Percentiles rank a stretch among this genome's conserved stretches.
phyloP scores from a whole-genome alignment of 2,797 vertebrate genomes.

The Chloroceryle amazona region DNA sequence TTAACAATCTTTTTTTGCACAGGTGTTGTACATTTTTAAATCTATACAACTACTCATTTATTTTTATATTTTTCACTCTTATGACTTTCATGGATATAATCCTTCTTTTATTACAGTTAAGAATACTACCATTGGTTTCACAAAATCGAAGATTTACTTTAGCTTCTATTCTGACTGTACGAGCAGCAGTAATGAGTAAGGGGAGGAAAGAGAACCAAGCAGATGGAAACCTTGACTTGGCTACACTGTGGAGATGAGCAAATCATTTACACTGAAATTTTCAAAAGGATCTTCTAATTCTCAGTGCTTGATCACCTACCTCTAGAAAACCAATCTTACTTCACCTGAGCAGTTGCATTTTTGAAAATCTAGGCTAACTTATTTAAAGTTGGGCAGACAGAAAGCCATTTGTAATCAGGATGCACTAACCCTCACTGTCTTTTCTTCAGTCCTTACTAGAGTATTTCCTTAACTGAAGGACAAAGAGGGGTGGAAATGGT shows the following conservation, averaged over 20 bases:
- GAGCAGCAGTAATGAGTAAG: not conserved
- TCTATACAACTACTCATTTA: not conserved
- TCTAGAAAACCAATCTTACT: not conserved
- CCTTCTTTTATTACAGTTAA: not conserved
- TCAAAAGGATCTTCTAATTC: not conserved
- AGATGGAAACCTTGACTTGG: not conserved
- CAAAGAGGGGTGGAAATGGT: not conserved
- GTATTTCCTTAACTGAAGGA: not conserved
- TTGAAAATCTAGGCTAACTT: not conserved
- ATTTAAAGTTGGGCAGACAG: not conserved
- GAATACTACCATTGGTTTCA: not conserved
- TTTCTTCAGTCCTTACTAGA: not conserved
- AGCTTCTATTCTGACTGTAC: not conserved
- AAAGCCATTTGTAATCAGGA: not conserved
- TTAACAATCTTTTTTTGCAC: not conserved
- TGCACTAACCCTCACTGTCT: not conserved
- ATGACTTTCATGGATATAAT: not conserved
- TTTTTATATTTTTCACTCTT: not conserved
- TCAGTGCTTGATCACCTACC: not conserved
- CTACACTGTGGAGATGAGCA: not conserved
- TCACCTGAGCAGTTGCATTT: not conserved
- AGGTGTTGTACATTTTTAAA: not conserved
- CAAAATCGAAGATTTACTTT: not conserved
- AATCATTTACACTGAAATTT: not conserved
- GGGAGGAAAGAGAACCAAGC: not conserved